phyloP scores from a whole-genome alignment of 1,140 invertebrate species.

The Trinorchestia longiramus region DNA sequence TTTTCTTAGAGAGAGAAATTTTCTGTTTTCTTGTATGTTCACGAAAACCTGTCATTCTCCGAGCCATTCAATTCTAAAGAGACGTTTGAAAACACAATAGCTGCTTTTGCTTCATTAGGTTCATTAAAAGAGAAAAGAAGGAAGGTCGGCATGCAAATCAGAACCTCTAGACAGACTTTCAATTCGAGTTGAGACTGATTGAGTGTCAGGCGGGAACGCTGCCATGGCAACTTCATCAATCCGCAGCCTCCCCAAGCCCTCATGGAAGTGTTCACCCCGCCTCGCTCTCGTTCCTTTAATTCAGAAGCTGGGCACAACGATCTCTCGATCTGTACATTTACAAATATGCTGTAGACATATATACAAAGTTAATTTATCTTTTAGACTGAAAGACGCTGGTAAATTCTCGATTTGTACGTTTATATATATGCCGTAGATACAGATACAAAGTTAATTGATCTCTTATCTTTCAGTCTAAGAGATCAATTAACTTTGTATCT shows the following conservation, averaged over 20 bases:
- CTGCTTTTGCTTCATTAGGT: constrained; percentile 35
- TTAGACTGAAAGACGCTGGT: neutral
- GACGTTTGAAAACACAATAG: neutral
- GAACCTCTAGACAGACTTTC: constrained; percentile 27
- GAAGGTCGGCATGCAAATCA: constrained; percentile 49
- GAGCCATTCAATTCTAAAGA: neutral
- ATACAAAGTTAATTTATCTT: neutral
- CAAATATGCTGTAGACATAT: neutral
- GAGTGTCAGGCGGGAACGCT: constrained; percentile 11
- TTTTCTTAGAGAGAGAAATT: neutral
- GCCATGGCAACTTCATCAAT: constrained; percentile 27
- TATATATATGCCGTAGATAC: too few species aligned
- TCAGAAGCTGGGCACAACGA: neutral
- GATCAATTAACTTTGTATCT: too few species aligned
- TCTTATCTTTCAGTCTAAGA: neutral
- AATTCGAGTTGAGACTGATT: constrained; percentile 38
- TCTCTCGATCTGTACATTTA: neutral
- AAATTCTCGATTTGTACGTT: too few species aligned
- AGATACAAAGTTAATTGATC: too few species aligned
- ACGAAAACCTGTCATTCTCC: neutral
- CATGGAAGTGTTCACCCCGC: neutral
- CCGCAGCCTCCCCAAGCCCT: neutral
- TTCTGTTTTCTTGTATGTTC: neutral
- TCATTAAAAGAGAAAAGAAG: constrained; percentile 43
- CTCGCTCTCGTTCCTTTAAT: neutral